phyloP scores from a whole-genome alignment of 2,113 vertebrate genomes.

The Dasypus novemcinctus region DNA sequence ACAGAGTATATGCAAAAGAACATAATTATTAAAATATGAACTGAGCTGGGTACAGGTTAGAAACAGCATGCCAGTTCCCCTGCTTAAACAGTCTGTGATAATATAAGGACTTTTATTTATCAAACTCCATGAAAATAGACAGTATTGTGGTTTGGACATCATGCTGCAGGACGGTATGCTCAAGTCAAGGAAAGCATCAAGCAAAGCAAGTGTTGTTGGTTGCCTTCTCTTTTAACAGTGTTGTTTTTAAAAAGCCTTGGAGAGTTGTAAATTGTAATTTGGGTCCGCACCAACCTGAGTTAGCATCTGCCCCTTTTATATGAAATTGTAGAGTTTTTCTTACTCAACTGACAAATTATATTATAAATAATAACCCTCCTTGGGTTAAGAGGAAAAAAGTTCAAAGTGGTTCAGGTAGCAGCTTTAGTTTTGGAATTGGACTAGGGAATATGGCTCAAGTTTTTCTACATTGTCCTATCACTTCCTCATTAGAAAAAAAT shows the following conservation, averaged over 20 bases:
- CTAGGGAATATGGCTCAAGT: background rate
- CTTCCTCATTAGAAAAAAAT: background rate
- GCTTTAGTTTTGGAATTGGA: background rate
- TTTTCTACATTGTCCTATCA: background rate
- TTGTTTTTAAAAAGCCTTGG: constrained; percentile 4
- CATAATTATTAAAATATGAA: background rate
- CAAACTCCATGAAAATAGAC: background rate
- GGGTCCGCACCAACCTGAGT: background rate
- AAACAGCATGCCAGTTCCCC: background rate
- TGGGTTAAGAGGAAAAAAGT: background rate
- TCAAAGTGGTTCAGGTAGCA: background rate
- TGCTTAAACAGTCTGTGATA: background rate
- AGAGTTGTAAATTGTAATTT: constrained; percentile 22
- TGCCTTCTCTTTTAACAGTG: background rate
- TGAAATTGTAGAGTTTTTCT: constrained; percentile 1
- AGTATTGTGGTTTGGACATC: background rate
- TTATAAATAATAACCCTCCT: background rate
- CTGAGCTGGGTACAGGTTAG: background rate
- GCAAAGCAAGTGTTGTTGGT: background rate
- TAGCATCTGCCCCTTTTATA: background rate
- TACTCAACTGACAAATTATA: background rate
- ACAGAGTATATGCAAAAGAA: background rate
- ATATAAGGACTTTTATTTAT: background rate
- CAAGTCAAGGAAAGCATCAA: background rate
- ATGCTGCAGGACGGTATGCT: background rate